Evolutionary conservation across 1,140 invertebrate species (phyloP).

Genomic region (Heliconius hewitsoni): DNA sequence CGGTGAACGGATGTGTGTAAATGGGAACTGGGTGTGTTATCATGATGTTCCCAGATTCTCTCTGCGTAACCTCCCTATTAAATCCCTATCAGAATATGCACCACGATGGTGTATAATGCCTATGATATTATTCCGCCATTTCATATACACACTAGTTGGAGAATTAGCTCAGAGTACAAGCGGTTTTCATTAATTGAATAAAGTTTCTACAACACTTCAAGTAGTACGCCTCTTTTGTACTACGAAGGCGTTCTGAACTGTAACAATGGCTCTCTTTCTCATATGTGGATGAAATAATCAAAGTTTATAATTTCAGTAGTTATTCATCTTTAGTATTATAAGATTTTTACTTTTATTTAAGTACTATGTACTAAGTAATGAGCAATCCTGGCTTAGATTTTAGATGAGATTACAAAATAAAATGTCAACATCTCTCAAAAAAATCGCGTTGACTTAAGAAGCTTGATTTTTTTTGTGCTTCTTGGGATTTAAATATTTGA

Average conservation of each 20-base stretch:
- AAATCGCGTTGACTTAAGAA: too few species aligned
- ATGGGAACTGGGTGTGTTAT: too few species aligned
- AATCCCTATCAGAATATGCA: too few species aligned
- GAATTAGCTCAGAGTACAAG: too few species aligned
- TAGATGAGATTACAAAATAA: too few species aligned
- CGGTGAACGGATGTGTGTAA: too few species aligned
- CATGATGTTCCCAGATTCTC: too few species aligned
- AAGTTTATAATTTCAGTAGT: background rate
- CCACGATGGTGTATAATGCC: background rate
- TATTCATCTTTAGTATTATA: background rate
- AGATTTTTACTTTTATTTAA: background rate
- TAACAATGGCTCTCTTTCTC: background rate
- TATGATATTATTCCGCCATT: background rate
- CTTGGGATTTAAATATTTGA: too few species aligned
- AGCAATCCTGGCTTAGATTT: too few species aligned
- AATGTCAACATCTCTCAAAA: too few species aligned
- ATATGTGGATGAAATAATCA: conserved; percentile 2
- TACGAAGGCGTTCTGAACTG: background rate
- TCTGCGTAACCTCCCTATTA: too few species aligned
- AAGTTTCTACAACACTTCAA: conserved; percentile 1
- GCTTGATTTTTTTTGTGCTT: too few species aligned
- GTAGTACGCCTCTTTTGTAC: background rate
- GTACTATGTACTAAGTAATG: background rate
- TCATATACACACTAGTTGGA: background rate
- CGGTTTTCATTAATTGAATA: background rate